Evolutionary conservation across 2,888 invertebrate genomes (phyloP).

Genomic region (Acrocyrtus sp.): DNA sequence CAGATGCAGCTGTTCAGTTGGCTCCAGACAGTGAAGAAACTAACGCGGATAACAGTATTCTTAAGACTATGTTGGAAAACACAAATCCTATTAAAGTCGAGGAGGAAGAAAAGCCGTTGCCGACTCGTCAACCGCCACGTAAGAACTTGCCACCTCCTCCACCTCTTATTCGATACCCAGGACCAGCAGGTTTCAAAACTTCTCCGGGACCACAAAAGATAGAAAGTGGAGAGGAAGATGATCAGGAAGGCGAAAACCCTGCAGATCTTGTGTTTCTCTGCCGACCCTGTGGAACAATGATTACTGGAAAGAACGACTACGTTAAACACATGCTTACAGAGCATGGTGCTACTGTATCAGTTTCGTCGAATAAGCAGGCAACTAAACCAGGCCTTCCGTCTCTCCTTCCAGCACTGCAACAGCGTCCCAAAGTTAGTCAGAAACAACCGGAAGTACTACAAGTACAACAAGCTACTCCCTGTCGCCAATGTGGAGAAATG

Average conservation of each 20-base stretch:
- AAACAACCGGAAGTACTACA: not conserved
- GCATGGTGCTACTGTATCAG: conserved; percentile 17
- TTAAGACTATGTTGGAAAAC: conserved; percentile 39
- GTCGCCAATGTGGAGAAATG: conserved; percentile 25
- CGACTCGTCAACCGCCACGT: not conserved
- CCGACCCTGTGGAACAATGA: conserved; percentile 26
- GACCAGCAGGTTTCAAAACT: not conserved
- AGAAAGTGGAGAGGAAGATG: not conserved
- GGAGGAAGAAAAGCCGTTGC: conserved; percentile 1
- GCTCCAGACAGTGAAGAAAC: not conserved
- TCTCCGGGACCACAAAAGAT: not conserved
- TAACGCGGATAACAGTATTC: conserved; percentile 20
- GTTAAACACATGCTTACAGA: conserved; percentile 36
- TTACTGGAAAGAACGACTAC: conserved; percentile 44
- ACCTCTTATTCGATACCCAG: conserved; percentile 29
- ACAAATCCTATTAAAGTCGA: conserved; percentile 22
- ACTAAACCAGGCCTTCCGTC: too few species aligned
- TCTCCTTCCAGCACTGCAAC: conserved; percentile 2
- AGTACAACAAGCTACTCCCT: not conserved
- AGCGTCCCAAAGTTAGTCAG: not conserved
- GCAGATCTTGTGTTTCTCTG: conserved; percentile 33
- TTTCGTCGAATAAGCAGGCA: conserved; percentile 6
- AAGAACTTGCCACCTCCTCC: conserved; percentile 48
- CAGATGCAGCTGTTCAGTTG: not conserved
- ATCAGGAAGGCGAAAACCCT: conserved; percentile 1